Evolutionary conservation across 2,888 invertebrate genomes (phyloP).

Genomic region (Melangyna quadrimaculata): DNA sequence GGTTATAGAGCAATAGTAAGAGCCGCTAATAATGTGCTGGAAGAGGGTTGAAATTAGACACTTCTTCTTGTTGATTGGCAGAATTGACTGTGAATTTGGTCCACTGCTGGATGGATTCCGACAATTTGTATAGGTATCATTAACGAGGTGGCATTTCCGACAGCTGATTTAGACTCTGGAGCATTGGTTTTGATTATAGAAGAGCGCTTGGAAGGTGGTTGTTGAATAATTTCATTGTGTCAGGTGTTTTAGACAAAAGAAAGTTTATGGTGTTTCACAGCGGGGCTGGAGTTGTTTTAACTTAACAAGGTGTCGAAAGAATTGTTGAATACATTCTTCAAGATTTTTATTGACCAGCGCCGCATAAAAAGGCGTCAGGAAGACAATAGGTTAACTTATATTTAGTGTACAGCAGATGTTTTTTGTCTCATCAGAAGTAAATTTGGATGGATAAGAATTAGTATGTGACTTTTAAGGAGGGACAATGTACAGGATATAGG

Average conservation of each 20-base stretch:
- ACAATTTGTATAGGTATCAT: conserved; percentile 52
- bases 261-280: conserved; percentile 45
- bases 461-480: too few relatives aligned
- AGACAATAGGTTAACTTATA: not conserved
- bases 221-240: conserved; percentile 42
- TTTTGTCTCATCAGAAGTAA: too few relatives aligned
- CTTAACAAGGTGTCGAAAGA: conserved; percentile 62
- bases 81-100: conserved; percentile 47
- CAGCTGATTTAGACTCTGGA: conserved; percentile 64
- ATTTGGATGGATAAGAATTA: too few relatives aligned
- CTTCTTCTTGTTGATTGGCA: conserved; percentile 43
- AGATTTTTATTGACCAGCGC: not conserved
- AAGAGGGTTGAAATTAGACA: conserved; percentile 52
- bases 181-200: conserved; percentile 25
- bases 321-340: not conserved
- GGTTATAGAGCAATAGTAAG: not conserved
- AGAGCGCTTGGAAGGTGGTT: conserved; percentile 30
- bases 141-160: conserved; percentile 67
- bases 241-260: conserved; percentile 48
- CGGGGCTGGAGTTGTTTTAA: conserved; percentile 31
- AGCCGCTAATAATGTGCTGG: conserved; percentile 49
- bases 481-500: too few relatives aligned
- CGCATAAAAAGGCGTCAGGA: not conserved
- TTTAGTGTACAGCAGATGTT: not conserved
- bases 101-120: conserved; percentile 44